Conservation (phyloP, 2,888 invertebrate genomes). For the Pristionchus japonicus region DNA sequence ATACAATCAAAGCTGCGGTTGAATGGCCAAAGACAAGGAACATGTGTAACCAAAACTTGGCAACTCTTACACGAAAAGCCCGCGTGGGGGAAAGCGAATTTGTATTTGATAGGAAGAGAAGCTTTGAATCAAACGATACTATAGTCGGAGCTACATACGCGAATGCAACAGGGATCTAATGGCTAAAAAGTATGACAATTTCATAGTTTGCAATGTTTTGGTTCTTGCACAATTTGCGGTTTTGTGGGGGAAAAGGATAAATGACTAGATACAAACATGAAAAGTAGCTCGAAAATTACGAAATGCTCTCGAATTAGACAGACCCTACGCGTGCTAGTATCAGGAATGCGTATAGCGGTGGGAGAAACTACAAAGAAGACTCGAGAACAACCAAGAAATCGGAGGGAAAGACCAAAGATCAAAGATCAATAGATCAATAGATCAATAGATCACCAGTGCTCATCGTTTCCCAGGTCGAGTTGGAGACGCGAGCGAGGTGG, state of each 20-base stretch:
- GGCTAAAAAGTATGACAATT: background rate
- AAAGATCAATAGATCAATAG: too few relatives aligned
- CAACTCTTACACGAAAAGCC: background rate
- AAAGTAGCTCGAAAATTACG: background rate
- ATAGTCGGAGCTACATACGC: background rate
- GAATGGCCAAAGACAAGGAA: background rate
- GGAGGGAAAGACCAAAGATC: background rate
- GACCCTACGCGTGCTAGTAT: background rate
- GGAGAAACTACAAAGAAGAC: background rate
- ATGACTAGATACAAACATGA: background rate
- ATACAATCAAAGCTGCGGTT: background rate
- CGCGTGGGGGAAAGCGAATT: background rate
- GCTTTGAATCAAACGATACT: background rate
- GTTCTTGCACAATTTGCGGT: background rate
- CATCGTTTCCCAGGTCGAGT: background rate
- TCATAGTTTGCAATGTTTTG: background rate
- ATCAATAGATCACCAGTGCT: conserved; percentile 30
- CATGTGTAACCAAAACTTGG: background rate
- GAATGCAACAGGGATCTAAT: background rate
- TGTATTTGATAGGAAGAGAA: background rate
- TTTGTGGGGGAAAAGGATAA: background rate
- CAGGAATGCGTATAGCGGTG: background rate
- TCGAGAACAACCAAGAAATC: background rate
- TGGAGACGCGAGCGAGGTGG: conserved; percentile 37
- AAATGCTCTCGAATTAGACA: background rate